Percentiles rank a stretch among this genome's conserved stretches.
These are phyloP conservation scores for Pomacea maculata DNA, from an alignment of 1,140 invertebrate genomes.

Conservation along the genomic window DNA sequence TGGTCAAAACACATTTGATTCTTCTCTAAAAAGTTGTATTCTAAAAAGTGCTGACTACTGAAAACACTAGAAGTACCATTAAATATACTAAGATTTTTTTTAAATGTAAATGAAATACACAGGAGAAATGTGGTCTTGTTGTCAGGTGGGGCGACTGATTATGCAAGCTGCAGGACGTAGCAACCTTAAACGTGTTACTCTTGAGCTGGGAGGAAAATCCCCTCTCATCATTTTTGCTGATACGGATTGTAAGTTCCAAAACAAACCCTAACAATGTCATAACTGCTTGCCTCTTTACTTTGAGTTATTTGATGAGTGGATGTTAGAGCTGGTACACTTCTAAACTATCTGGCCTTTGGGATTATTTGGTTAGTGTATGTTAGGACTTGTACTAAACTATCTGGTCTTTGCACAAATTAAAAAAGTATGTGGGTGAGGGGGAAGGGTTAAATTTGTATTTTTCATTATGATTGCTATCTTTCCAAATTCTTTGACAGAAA, in stretches of 20 bases:
- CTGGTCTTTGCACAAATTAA: too few species aligned
- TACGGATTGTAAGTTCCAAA: constrained; percentile 71
- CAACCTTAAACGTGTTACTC: constrained; percentile 85
- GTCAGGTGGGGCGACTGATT: constrained; percentile 78
- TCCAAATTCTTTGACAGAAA: too few species aligned
- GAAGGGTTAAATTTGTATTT: too few species aligned
- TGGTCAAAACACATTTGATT: not conserved
- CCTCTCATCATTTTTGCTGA: constrained; percentile 87
- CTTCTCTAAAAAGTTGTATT: not conserved
- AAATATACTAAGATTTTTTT: too few species aligned
- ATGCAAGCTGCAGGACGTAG: constrained; percentile 77
- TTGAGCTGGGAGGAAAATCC: constrained; percentile 91
- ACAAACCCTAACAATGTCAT: not conserved
- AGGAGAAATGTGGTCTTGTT: not conserved
- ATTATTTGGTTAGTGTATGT: too few species aligned
- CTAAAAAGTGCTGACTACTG: not conserved
- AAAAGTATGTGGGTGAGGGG: too few species aligned
- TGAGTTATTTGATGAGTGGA: too few species aligned
- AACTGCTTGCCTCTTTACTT: not conserved
- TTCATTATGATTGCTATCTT: too few species aligned
- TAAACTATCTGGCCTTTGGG: too few species aligned
- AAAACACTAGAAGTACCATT: not conserved
- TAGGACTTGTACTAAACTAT: too few species aligned
- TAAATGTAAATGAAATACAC: too few species aligned
- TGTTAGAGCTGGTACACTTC: too few species aligned